These are phyloP conservation scores for Trogon surrucura DNA, from an alignment of 2,113 vertebrate species.

Conservation along the genomic window DNA sequence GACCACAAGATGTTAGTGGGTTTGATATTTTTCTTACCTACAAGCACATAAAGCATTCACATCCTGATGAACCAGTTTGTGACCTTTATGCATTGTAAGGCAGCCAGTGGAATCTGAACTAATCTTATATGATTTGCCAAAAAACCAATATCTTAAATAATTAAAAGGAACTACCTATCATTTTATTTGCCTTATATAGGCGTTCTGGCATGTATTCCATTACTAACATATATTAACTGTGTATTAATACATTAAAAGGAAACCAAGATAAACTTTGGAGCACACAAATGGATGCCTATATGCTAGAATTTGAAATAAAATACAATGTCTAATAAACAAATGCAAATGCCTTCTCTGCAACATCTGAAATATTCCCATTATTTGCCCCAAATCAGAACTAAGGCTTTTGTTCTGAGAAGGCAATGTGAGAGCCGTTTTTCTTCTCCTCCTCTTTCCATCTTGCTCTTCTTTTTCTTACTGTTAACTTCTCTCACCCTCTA, in stretches of 20 bases:
- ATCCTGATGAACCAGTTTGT: not conserved
- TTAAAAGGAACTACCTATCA: not conserved
- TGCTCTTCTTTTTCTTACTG: not conserved
- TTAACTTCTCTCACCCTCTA: conserved; percentile 10
- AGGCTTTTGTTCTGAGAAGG: not conserved
- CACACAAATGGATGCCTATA: not conserved
- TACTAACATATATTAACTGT: not conserved
- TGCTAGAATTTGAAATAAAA: not conserved
- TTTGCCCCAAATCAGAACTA: not conserved
- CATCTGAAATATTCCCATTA: not conserved
- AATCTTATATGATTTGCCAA: not conserved
- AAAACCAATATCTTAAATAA: not conserved
- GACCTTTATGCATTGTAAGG: not conserved
- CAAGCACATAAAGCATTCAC: conserved; percentile 22
- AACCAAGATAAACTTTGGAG: not conserved
- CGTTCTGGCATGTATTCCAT: not conserved
- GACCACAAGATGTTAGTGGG: not conserved
- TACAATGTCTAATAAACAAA: not conserved
- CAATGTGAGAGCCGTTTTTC: not conserved
- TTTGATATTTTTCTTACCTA: not conserved
- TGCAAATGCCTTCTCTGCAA: not conserved
- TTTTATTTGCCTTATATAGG: not conserved
- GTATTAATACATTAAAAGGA: not conserved
- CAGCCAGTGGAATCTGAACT: not conserved
- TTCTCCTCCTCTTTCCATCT: not conserved